Percentiles rank a stretch among this genome's conserved stretches.
phyloP scores from a whole-genome alignment of 2,797 vertebrate genomes.

The Chelon auratus region DNA sequence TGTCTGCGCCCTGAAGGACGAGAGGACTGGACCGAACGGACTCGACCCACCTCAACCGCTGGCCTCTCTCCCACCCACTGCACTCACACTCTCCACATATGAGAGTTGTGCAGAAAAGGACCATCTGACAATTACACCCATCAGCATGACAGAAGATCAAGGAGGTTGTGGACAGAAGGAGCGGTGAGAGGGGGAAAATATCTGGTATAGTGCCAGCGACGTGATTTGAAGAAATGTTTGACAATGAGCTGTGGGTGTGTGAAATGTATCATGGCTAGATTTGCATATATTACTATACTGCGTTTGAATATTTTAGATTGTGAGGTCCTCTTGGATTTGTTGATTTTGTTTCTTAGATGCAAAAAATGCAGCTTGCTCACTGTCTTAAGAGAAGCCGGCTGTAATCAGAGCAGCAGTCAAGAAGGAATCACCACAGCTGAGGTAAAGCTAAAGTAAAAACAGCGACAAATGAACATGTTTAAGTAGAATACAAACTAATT shows the following conservation, averaged over 20 bases:
- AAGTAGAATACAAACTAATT: no score
- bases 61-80: conserved; percentile 68
- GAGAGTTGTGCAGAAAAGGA: conserved; percentile 67
- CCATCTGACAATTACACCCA: conserved; percentile 77
- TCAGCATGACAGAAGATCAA: conserved; percentile 77
- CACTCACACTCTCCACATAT: conserved; percentile 62
- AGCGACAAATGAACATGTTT: no score
- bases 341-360: conserved; percentile 29
- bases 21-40: conserved; percentile 59
- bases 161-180: conserved; percentile 66
- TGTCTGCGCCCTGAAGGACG: conserved; percentile 63
- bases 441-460: not conserved
- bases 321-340: conserved; percentile 19
- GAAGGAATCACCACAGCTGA: conserved; percentile 2
- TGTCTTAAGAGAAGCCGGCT: conserved; percentile 10
- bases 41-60: conserved; percentile 56
- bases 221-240: conserved; percentile 73
- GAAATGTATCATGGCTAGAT: conserved; percentile 61
- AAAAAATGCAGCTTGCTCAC: not conserved
- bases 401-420: conserved; percentile 1
- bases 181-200: conserved; percentile 35
- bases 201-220: conserved; percentile 56
- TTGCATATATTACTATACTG: conserved; percentile 61
- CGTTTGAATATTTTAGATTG: conserved; percentile 66
- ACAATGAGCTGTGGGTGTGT: conserved; percentile 70